Evolutionary conservation across 2,888 invertebrate species (phyloP).

Genomic region (Sarcophaga subvicina): DNA sequence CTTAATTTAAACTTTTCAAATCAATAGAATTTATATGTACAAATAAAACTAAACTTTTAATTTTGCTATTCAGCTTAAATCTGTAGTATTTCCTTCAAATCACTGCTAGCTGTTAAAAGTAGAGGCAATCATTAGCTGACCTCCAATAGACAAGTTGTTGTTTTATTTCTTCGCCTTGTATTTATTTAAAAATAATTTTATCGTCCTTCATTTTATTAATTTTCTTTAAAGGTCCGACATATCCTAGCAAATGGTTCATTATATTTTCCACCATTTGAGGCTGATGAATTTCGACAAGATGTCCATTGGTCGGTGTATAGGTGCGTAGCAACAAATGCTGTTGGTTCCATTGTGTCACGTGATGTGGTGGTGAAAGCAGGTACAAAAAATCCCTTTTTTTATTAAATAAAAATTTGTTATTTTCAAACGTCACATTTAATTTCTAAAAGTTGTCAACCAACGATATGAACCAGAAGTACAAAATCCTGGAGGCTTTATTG

Average conservation of each 20-base stretch:
- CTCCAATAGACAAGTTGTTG: no score
- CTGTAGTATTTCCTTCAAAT: no score
- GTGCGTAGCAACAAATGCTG: conserved; percentile 83
- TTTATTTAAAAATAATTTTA: no score
- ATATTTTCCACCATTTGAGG: conserved; percentile 83
- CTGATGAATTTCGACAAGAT: conserved; percentile 84
- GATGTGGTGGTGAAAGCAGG: conserved; percentile 83
- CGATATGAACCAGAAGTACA: conserved; percentile 84
- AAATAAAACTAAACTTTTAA: no score
- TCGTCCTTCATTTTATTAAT: no score
- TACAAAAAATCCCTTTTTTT: conserved; percentile 67
- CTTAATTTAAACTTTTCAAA: no score
- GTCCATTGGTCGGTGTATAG: conserved; percentile 84
- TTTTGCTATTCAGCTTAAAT: no score
- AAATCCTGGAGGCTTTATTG: conserved; percentile 84
- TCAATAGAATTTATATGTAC: no score
- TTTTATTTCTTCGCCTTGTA: no score
- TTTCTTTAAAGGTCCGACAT: conserved; percentile 81
- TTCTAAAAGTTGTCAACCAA: conserved; percentile 83
- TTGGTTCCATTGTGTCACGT: conserved; percentile 83
- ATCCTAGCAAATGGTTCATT: conserved; percentile 83
- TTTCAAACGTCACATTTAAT: conserved; percentile 66
- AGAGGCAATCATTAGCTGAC: no score
- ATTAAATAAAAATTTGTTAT: neutral
- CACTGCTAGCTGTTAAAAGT: no score